Evolutionary conservation across 2,797 vertebrate genomes (phyloP), one percentile per base, ranked within the genome.

Genomic region (Anguilla marmorata): DNA sequence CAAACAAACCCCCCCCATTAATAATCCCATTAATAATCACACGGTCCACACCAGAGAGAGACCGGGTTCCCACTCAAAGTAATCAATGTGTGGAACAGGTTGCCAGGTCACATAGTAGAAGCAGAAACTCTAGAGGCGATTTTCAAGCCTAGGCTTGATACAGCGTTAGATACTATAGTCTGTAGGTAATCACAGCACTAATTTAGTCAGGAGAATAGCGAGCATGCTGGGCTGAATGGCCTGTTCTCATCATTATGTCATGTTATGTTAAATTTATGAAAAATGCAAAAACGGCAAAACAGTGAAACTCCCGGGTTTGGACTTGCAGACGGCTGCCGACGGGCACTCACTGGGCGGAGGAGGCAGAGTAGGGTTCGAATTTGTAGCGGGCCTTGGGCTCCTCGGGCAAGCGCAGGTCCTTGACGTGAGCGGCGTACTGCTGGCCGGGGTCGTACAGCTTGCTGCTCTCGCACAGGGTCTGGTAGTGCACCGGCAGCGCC

Each of bases 401-500:
- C 3, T 96, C 96, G 0, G 93, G 97, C 0, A 98, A 96, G 96
- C 97, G 97, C 92, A 99, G 95, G 93, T 97, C 97, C 89, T 93
- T 93, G 41, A 99, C 97, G 0, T 98, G 95, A 0, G 97, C 97
- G 0, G 96, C 97, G 0, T 99, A 99, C 91, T 99, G 99, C 91
- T 98, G 98, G 14, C 98, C 98, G 0, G 97, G 98, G 93, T 99
- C 99, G 0, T 99, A 99, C 41, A 99, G 96, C 90, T 99, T 99
- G 91, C 98, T 99, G 97, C 98, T 99, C 95, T 99, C 99, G 0
- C 98, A 99, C 93, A 99, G 94, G 0, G 98, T 99, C 96, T 99
- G 98, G 94, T 98, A 99, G 92, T 98, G 96, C 52, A 99, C 98
- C 0, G 99, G 99, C 93, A 98, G 91, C 0, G 95, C 97, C 0